These are phyloP conservation scores for Gadus chalcogrammus DNA, from an alignment of 2,113 vertebrate genomes.

Conservation along the genomic window DNA sequence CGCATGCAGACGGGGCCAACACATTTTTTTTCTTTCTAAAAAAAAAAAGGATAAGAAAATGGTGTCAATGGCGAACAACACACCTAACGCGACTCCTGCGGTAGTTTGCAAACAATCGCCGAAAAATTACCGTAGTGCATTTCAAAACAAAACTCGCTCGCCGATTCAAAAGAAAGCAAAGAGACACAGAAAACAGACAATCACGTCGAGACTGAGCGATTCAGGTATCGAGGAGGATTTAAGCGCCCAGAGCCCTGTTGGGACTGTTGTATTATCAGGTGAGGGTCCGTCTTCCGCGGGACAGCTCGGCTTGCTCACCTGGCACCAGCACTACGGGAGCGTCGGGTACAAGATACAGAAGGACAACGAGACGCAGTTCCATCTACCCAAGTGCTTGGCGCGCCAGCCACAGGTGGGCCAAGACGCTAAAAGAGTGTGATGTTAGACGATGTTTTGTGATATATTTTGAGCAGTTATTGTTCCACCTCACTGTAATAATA, in stretches of 20 bases:
- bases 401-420: slow-evolving; percentile 84
- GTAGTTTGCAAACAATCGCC: slow-evolving; percentile 17
- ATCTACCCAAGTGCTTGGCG: slow-evolving; percentile 75
- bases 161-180: slow-evolving; percentile 16
- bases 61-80: slow-evolving; percentile 43
- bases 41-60: slow-evolving; percentile 27
- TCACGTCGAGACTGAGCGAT: slow-evolving; percentile 65
- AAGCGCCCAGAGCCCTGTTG: slow-evolving; percentile 21
- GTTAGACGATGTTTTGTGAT: too few species aligned
- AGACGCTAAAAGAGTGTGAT: neutral
- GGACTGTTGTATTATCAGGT: neutral
- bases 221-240: slow-evolving; percentile 80
- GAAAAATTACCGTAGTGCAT: neutral
- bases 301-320: slow-evolving; percentile 30
- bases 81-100: slow-evolving; percentile 32
- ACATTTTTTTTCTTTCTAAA: neutral
- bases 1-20: neutral
- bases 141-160: slow-evolving; percentile 16
- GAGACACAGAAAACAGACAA: slow-evolving; percentile 68
- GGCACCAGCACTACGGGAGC: slow-evolving; percentile 82
- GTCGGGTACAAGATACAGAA: slow-evolving; percentile 80
- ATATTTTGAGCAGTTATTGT: too few species aligned
- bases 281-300: neutral
- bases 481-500: too few species aligned
- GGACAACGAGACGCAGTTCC: slow-evolving; percentile 76